phyloP scores from a whole-genome alignment of 2,113 vertebrate species.

The Nibea albiflora region DNA sequence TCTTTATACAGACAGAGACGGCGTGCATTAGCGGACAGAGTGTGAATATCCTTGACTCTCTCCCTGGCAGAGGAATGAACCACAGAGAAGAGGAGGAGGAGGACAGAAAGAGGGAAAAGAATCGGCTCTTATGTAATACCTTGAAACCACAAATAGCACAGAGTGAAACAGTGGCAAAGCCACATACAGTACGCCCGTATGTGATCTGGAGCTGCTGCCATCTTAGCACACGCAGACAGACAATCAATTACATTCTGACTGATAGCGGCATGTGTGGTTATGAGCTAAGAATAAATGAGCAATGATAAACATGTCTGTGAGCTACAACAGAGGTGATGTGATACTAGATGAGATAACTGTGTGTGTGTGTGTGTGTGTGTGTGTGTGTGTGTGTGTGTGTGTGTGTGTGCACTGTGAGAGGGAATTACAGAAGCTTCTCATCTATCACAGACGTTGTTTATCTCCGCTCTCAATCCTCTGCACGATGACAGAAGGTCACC shows the following conservation, averaged over 20 bases:
- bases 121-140: slow-evolving; percentile 68
- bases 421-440: slow-evolving; percentile 50
- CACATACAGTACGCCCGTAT: not conserved
- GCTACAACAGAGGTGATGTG: slow-evolving; percentile 46
- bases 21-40: not conserved
- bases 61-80: not conserved
- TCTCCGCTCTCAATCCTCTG: slow-evolving; percentile 19
- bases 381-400: not conserved
- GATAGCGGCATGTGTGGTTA: slow-evolving; percentile 69
- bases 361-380: not conserved
- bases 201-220: slow-evolving; percentile 6
- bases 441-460: slow-evolving; percentile 28
- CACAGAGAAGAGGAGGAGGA: slow-evolving; percentile 13
- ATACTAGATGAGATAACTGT: slow-evolving; percentile 36
- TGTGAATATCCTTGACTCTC: slow-evolving; percentile 1
- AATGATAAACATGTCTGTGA: slow-evolving; percentile 46
- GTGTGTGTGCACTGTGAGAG: not conserved
- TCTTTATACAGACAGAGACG: not conserved
- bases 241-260: slow-evolving; percentile 70
- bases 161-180: slow-evolving; percentile 20
- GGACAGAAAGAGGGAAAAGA: slow-evolving; percentile 45
- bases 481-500: slow-evolving; percentile 10
- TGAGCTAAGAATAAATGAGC: slow-evolving; percentile 72
- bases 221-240: not conserved
- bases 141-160: slow-evolving; percentile 66